Evolutionary conservation across 2,888 invertebrate genomes (phyloP).

Genomic region (Eilema sororculum): DNA sequence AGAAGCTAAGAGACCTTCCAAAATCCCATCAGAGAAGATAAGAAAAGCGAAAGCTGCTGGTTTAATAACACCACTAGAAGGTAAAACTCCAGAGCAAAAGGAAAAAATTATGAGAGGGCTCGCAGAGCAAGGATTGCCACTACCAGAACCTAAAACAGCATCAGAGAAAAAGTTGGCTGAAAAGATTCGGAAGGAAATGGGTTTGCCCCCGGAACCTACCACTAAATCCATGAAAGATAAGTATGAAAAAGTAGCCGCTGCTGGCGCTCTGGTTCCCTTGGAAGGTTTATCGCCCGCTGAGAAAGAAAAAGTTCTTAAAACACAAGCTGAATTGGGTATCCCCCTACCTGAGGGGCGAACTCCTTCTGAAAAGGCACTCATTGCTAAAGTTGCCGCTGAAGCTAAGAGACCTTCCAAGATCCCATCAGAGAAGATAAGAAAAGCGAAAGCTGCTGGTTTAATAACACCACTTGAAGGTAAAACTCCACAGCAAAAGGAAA

Average conservation of each 20-base stretch:
- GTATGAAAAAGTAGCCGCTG: neutral
- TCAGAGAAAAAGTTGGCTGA: neutral
- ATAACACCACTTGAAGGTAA: constrained; percentile 44
- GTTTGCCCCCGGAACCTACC: neutral
- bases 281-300: constrained; percentile 1
- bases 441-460: constrained; percentile 49
- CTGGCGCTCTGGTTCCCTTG: neutral
- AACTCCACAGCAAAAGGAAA: constrained; percentile 47
- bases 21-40: neutral
- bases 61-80: too few species aligned
- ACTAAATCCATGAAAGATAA: neutral
- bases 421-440: constrained; percentile 33
- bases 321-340: neutral
- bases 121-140: neutral
- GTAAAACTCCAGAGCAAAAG: too few species aligned
- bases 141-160: neutral
- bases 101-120: neutral
- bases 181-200: neutral
- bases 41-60: neutral
- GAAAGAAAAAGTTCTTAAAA: neutral
- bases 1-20: constrained; percentile 12
- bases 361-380: constrained; percentile 19
- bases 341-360: neutral
- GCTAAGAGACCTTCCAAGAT: constrained; percentile 19
- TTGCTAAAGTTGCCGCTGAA: constrained; percentile 34